phyloP scores from a whole-genome alignment of 2,888 invertebrate species.

The Xestoiulus laeticollis region DNA sequence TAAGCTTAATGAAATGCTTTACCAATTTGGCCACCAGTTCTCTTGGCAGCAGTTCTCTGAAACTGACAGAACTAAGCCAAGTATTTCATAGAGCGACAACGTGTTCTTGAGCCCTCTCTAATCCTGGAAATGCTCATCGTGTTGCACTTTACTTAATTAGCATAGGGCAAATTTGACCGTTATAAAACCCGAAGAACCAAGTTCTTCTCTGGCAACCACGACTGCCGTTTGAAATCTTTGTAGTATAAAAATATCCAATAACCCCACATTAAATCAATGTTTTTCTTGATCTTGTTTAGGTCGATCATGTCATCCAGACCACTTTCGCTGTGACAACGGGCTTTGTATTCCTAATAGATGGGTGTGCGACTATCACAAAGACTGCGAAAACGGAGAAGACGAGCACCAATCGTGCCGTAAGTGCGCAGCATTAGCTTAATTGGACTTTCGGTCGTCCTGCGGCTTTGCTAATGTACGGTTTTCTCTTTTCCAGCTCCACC shows the following conservation, averaged over 20 bases:
- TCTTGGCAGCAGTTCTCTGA: too few species aligned
- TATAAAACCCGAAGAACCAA: not conserved
- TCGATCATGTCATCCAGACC: conserved; percentile 56
- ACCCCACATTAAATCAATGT: not conserved
- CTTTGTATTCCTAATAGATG: conserved; percentile 62
- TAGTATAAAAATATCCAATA: not conserved
- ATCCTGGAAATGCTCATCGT: not conserved
- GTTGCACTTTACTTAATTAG: not conserved
- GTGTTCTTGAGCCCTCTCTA: too few species aligned
- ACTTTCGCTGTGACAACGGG: conserved; percentile 61
- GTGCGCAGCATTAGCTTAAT: conserved; percentile 65
- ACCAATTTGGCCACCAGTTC: too few species aligned
- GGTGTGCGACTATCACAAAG: conserved; percentile 88
- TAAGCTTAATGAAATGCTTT: too few species aligned
- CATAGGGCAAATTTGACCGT: not conserved
- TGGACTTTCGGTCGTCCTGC: not conserved
- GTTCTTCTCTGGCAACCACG: not conserved
- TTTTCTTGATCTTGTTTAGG: conserved; percentile 44
- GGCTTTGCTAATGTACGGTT: not conserved
- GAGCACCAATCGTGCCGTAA: conserved; percentile 91
- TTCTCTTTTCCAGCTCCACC: conserved; percentile 77
- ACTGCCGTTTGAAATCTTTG: not conserved
- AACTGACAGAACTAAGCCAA: too few species aligned
- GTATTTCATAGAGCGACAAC: too few species aligned
- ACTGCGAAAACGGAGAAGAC: conserved; percentile 90